phyloP scores from a whole-genome alignment of 2,113 vertebrate genomes.

The Protobothrops mucrosquamatus region DNA sequence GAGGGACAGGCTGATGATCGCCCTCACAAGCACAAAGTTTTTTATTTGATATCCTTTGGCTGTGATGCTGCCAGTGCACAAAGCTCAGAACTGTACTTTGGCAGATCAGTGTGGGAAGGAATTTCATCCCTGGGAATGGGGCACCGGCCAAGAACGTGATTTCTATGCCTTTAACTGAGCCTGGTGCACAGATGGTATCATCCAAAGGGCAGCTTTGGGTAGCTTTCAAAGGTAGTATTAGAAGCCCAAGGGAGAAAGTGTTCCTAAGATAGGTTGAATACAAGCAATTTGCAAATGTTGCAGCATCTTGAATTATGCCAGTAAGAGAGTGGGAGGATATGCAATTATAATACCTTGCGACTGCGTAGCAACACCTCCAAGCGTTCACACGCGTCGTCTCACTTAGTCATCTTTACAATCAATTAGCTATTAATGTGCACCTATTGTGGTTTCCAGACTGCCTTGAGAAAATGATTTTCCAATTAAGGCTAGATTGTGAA shows the following conservation, averaged over 20 bases:
- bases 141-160: background rate
- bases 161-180: background rate
- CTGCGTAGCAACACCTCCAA: background rate
- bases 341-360: background rate
- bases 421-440: background rate
- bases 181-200: background rate
- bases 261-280: background rate
- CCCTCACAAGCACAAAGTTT: background rate
- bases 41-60: background rate
- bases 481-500: background rate
- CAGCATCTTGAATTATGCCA: background rate
- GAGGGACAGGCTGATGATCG: background rate
- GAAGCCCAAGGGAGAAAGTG: background rate
- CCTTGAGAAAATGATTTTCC: background rate
- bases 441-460: background rate
- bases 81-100: background rate
- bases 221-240: background rate
- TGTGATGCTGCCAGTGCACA: background rate
- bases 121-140: background rate
- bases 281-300: background rate
- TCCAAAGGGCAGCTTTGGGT: background rate
- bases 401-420: background rate
- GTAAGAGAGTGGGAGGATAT: background rate
- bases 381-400: background rate
- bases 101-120: background rate